Evolutionary conservation across 2,797 vertebrate species (phyloP), one percentile per base, ranked within the genome.

Genomic region (Lophius americanus): DNA sequence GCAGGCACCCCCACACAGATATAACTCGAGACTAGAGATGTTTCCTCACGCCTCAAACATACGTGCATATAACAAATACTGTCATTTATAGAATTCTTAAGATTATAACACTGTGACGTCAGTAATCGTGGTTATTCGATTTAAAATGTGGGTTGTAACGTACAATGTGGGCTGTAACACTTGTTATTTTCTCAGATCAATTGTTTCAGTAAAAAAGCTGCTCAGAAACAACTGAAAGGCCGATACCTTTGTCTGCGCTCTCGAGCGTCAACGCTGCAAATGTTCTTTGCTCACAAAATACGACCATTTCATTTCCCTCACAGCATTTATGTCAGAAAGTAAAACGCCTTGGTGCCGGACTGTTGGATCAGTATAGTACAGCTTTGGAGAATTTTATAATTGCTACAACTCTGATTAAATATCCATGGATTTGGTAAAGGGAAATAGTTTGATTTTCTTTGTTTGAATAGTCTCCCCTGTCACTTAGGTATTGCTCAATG

Each of bases 351-450:
- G 58, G 58, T 75, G 63, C 60, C 52, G 63, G 54, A 53, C 58
- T 60, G 57, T 58, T 60, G 23, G 68, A 80, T 87, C 64, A 33
- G 60, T 81, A 75, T 70, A 70, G 41, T 51, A 66, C 76, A 73
- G 66, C 69, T 79, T 78, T 49, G 55, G 65, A 84, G 75, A 60
- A 75, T 75, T 79, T 69, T 75, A 51, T 75, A 83, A 84, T 87
- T 74, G 61, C 51, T 60, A 58, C 75, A 83, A 83, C 71, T 68
- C 81, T 76, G 53, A 88, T 80, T 74, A 78, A 87, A 83, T 75
- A 70, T 71, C 62, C 60, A 60, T 79, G 79, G 75, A 81, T 88
- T 88, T 74, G 66, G 60, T 61, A 68, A 65, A 70, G 75, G 66
- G 57, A 76, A 74, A 79, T 69, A 23, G 23, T 23, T 23, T 23